Conservation (phyloP, 2,888 invertebrate genomes). For the Agrenia bidenticulata region DNA sequence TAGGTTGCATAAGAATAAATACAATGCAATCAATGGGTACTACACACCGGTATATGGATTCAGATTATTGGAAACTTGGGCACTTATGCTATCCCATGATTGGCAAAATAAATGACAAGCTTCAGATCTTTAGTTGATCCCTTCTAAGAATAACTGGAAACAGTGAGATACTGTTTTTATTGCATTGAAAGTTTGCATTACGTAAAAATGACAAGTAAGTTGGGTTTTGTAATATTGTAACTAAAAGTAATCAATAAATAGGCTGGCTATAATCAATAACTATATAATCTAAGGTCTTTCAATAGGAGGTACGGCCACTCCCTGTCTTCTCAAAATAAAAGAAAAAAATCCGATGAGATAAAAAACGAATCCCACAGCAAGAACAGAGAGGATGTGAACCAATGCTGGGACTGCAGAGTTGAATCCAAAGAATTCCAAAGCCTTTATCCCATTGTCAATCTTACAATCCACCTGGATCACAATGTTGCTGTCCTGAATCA, state of each 20-base stretch:
- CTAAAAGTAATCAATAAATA: too few relatives aligned
- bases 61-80: too few relatives aligned
- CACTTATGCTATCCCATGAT: too few relatives aligned
- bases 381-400: constrained; percentile 20
- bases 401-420: constrained; percentile 26
- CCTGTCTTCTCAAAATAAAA: constrained; percentile 36
- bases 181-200: constrained; percentile 7
- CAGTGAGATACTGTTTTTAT: constrained; percentile 1
- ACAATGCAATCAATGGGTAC: too few relatives aligned
- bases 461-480: constrained; percentile 62
- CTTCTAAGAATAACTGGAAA: too few relatives aligned
- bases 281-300: constrained; percentile 35
- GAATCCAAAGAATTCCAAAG: constrained; percentile 42
- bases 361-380: constrained; percentile 16
- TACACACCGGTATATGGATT: too few relatives aligned
- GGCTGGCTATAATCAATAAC: neutral
- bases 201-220: neutral
- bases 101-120: too few relatives aligned
- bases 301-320: constrained; percentile 34
- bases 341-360: constrained; percentile 30
- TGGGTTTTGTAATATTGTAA: neutral
- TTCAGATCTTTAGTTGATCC: too few relatives aligned
- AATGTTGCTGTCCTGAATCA: constrained; percentile 83
- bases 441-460: constrained; percentile 38
- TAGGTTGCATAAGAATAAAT: too few relatives aligned